Base-by-base conservation (phyloP, 2,113 vertebrate species). In the Psilopsiagon aymara region DNA sequence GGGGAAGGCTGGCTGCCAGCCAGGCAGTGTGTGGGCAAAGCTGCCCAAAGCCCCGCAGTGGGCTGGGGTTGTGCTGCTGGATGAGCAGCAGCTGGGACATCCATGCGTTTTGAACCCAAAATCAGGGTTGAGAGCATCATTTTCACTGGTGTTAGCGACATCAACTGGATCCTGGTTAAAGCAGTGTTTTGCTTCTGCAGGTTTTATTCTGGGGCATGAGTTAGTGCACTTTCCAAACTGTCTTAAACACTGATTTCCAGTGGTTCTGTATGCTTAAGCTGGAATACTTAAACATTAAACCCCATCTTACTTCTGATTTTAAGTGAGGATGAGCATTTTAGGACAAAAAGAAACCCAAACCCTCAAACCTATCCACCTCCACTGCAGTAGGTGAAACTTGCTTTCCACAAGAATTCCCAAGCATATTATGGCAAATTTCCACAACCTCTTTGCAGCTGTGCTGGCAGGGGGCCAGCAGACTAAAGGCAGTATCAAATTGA, bases 331-430 rank as follows among this genome's bases (percentile, higher is more conserved):
- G 90, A 87, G 20, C 66, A 66, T 78, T 92, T 92, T 43, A 81
- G 76, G 76, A 52, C 52, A 57, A 88, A 91, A 94, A 93, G 79
- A 88, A 92, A 75, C 51, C 13, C 55, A 60, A 74, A 14, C 41
- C 14, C 28, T 84, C 60, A 86, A 90, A 83, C 15, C 52, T 76
- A 49, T 66, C 62, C 74, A 77, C 47, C 47, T 86, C 43, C 68
- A 60, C 73, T 73, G 74, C 70, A 94, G 83, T 97, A 92, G 96
- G 92, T 93, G 86, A 91, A 94, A 81, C n/a, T 92, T 77, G 76
- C 82, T 93, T 95, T 94, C 73, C 69, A 78, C 82, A 88, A 88
- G 92, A 96, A 94, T 96, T 93, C 92, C 94, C 94, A 92, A 94
- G 88, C 39, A 93, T 88, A 84, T 94, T 96, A 95, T 69, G 80